These are phyloP conservation scores for Dermatemys mawii DNA, from an alignment of 2,113 vertebrate genomes.

Conservation along the genomic window DNA sequence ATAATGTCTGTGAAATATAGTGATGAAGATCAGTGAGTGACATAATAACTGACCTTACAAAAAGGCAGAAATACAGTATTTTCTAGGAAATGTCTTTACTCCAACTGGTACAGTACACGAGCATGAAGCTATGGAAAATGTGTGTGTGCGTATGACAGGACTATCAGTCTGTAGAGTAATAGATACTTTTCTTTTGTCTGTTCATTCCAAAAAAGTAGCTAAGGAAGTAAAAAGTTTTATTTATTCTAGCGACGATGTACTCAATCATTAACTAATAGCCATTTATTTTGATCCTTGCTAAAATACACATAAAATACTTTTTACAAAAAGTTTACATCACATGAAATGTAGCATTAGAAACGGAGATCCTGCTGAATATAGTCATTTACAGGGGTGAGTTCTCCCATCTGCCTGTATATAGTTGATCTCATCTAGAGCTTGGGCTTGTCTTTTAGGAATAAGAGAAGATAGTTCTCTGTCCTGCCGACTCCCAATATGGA, in stretches of 20 bases:
- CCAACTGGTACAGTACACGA: background rate
- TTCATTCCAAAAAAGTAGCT: background rate
- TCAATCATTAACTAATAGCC: background rate
- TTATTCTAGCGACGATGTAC: background rate
- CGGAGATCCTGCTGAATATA: background rate
- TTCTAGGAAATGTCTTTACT: background rate
- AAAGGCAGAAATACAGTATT: background rate
- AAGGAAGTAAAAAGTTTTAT: background rate
- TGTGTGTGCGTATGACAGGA: background rate
- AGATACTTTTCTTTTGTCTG: background rate
- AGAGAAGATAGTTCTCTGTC: rapidly evolving
- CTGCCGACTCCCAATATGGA: rapidly evolving
- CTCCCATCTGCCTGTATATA: background rate
- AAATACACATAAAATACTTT: no score
- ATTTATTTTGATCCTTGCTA: background rate
- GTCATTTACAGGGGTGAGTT: background rate
- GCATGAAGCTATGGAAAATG: conserved; percentile 26
- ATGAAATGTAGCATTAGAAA: background rate
- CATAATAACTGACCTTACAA: background rate
- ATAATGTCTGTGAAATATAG: background rate
- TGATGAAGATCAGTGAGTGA: background rate
- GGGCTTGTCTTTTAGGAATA: background rate
- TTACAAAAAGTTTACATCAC: background rate
- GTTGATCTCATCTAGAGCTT: background rate
- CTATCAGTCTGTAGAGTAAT: background rate